phyloP scores from a whole-genome alignment of 92 coral and sea anemone genomes.

The Heliopora coerulea region DNA sequence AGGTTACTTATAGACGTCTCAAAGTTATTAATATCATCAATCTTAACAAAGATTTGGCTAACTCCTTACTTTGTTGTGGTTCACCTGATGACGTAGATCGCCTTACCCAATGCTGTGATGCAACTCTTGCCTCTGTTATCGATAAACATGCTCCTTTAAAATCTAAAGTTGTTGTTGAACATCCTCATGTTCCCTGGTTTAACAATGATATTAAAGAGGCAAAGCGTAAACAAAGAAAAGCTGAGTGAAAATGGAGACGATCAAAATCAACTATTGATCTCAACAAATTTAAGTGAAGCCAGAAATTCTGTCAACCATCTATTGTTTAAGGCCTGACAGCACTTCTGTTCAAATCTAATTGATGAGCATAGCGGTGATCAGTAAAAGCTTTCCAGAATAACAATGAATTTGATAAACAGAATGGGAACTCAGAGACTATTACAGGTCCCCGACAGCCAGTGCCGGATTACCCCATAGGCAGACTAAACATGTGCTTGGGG shows the following conservation, averaged over 20 bases:
- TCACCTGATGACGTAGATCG: conserved; percentile 9
- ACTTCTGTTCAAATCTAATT: too few species aligned
- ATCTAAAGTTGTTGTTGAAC: not conserved
- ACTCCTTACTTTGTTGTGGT: not conserved
- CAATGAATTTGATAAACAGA: too few species aligned
- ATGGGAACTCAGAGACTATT: too few species aligned
- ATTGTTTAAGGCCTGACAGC: not conserved
- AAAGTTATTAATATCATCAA: not conserved
- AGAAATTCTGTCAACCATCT: conserved; percentile 12
- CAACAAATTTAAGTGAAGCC: not conserved
- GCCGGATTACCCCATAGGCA: too few species aligned
- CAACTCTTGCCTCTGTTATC: not conserved
- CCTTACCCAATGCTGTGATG: too few species aligned
- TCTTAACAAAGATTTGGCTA: conserved; percentile 5
- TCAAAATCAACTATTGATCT: not conserved
- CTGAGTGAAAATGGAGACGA: conserved; percentile 33
- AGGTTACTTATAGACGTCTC: too few species aligned
- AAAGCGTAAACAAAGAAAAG: conserved; percentile 29
- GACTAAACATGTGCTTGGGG: too few species aligned
- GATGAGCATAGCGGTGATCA: not conserved
- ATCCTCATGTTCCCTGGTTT: conserved; percentile 34
- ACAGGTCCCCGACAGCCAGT: too few species aligned
- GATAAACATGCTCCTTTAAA: conserved; percentile 13
- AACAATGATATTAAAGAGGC: conserved; percentile 33
- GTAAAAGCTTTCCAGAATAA: too few species aligned